These are phyloP conservation scores for Netelia fuscicornis DNA, from an alignment of 2,888 invertebrate species.

Conservation along the genomic window DNA sequence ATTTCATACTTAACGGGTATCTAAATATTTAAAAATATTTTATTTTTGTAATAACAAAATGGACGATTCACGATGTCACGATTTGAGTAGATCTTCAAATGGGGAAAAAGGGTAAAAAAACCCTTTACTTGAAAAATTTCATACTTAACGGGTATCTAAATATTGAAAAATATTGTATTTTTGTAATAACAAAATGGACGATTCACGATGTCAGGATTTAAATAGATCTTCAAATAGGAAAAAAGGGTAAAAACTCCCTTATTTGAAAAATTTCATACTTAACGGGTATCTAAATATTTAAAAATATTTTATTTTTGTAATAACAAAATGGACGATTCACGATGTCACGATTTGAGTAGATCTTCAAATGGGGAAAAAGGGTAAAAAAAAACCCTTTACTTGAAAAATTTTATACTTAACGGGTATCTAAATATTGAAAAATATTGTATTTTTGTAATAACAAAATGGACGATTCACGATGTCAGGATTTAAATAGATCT, in stretches of 20 bases:
- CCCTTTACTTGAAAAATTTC: no score
- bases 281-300: no score
- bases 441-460: neutral
- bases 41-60: neutral
- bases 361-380: neutral
- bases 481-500: conserved; percentile 15
- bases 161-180: no score
- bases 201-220: neutral
- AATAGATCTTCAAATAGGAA: conserved; percentile 4
- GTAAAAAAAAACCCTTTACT: no score
- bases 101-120: no score
- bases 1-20: no score
- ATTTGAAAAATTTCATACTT: no score
- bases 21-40: no score
- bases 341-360: conserved; percentile 5
- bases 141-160: no score
- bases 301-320: neutral
- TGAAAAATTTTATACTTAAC: no score
- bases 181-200: neutral
- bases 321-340: neutral
- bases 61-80: neutral
- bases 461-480: neutral
- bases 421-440: no score
- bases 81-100: conserved; percentile 7
- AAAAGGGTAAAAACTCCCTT: no score